Base-by-base conservation (phyloP, 1,140 invertebrate species). In the Macrobrachium nipponense region DNA sequence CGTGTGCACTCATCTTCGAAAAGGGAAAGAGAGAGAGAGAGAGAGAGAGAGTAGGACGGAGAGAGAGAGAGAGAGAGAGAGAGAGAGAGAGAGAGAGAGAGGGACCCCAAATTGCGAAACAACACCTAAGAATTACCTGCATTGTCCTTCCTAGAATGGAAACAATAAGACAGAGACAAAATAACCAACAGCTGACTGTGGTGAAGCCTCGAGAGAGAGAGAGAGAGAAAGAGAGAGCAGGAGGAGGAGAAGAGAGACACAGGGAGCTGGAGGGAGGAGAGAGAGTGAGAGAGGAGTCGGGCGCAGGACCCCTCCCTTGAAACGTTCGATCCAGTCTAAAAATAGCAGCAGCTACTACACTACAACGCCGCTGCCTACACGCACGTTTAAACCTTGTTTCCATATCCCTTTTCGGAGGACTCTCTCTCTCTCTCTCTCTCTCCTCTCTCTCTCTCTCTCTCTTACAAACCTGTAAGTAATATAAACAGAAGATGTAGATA, bases 61-160 rank as follows among this genome's bases (percentile, higher is more conserved):
- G 36, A 18, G 73, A 73, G 70, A 73, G 70, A 73, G 70, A 73
- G 20, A 73, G 70, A 73, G 70, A 43, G 70, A 73, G 70, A 73
- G 70, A 73, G 70, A 73, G 70, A 73, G 68, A 72, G 68, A 72
- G 68, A 72, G 68, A 72, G 68, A 72, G 68, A 72, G 20, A 72
- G n/a, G n/a, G n/a, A n/a, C n/a, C 14, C 12, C 12, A 72, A 44
- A 72, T 27, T 36, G 70, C 27, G 70, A 72, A 44, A 73, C 23
- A 18, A 73, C 70, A 36, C 23, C 44, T 44, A 20, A 17, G 17
- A 17, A 17, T 44, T 44, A 73, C 70, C 23, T 73, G 51, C 12
- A 51, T 51, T 51, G 51, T 51, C 51, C 5, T 51, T 51, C 51
- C 51, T 12, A 8, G 51, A 12, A 51, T 51, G 51, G 51, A 51